Base-by-base conservation (phyloP, 2,797 vertebrate species). In the Lagocephalus sceleratus region DNA sequence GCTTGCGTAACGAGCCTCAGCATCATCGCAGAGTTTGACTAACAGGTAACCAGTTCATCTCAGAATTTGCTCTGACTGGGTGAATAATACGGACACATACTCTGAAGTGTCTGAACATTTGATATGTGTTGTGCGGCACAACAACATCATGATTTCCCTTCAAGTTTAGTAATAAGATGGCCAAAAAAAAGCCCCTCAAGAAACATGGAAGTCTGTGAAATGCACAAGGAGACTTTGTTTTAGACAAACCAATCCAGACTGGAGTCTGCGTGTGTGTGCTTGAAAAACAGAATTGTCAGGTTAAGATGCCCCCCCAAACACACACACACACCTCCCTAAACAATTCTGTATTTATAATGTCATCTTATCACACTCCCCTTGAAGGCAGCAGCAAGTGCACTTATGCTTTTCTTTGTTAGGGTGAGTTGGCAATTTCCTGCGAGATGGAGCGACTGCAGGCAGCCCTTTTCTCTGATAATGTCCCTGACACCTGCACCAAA, bases 391-490 rank as follows among this genome's bases (percentile, higher is more conserved):
- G 93, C 92, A 92, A 93, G 92, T 93, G 92, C 93, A 92, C 92
- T 96, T 94, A 94, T 93, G 92, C 93, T 93, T 95, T 92, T 92
- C 92, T 96, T 97, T 98, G 94, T 98, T 95, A 95, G 93, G 93
- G 93, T 93, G 94, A 97, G 93, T 94, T 96, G 92, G 94, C 94
- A 97, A 92, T 98, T 94, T 96, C 94, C 91, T 92, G 88, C 57
- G 88, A 93, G 93, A 95, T 92, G 89, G 92, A 95, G 88, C 90
- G 90, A 93, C 94, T 93, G 89, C 89, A 93, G 93, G 93, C 92
- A 93, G 92, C 92, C 88, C 89, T 92, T 91, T 93, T 92, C 92
- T 92, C 90, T 90, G 70, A 95, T 93, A 94, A 95, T 93, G 93
- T 93, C 91, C 89, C 93, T 92, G 93, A 94, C 93, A 96, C 90